Conservation (phyloP, 2,113 vertebrate species). For the Dicerorhinus sumatrensis region DNA sequence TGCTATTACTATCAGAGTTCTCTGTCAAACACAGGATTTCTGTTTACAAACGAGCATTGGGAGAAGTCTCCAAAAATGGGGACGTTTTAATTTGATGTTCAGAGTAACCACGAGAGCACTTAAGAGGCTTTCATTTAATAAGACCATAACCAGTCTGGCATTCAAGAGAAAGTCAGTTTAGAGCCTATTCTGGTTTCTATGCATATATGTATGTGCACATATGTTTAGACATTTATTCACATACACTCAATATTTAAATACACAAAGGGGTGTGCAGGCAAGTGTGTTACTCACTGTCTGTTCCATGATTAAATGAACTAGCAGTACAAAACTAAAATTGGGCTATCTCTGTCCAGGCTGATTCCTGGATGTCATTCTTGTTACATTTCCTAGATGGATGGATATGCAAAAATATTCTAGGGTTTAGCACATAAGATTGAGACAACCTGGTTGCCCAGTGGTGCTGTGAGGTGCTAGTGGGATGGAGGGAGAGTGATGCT, state of each 20-base stretch:
- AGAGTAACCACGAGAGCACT: constrained; percentile 8
- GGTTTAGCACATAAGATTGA: background rate
- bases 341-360: background rate
- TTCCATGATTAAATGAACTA: background rate
- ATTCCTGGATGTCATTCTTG: background rate
- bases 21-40: background rate
- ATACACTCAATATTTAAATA: background rate
- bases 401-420: background rate
- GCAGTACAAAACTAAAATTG: background rate
- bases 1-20: background rate
- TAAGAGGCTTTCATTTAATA: constrained; percentile 33
- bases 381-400: background rate
- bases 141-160: constrained; percentile 1
- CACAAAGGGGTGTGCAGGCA: background rate
- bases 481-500: rapidly evolving
- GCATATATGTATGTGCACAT: background rate
- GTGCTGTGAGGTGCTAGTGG: background rate
- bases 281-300: background rate
- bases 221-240: background rate
- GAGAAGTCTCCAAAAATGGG: constrained; percentile 44
- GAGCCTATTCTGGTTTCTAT: background rate
- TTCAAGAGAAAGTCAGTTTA: constrained; percentile 1
- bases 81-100: constrained; percentile 43
- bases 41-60: constrained; percentile 53
- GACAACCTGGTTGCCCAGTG: background rate